Base-by-base conservation (phyloP, 1,140 invertebrate species). In the Formica selysi region DNA sequence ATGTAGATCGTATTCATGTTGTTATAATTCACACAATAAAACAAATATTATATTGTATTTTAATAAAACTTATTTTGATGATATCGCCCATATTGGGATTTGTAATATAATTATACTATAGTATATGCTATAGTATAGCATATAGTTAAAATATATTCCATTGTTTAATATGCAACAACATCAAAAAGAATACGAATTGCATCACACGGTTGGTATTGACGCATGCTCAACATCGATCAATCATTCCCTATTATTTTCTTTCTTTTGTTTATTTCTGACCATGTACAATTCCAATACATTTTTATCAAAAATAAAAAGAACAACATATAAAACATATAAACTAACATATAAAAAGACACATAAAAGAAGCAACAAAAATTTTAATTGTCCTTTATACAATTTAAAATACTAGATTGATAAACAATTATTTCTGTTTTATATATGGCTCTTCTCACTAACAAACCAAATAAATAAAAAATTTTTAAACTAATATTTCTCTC, bases 151-250 rank as follows among this genome's bases (percentile, higher is more conserved):
- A 32, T 44, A 13, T 68, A 51, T 51, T 26, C 16, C 16, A 44
- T 44, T 44, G 13, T 44, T 13, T 16, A 26, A 48, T 41, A 26
- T 13, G 13, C 48, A 51, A 51, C 48, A 26, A 44, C 38, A 68
- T 68, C 36, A 76, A 59, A 38, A 87, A 71, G 36, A 86, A 83
- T 79, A 54, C 70, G 76, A 87, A 68, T 81, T 76, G 87, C 71
- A 73, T 78, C 84, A 71, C 19, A 22, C 11, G 57, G 81, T 73
- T 57, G 62, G 68, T 74, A 88, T 36, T 61, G 48, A 78, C 51
- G 67, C 81, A 88, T 86, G 73, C 87, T 86, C 71, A 68, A 74
- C 61, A 78, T 76, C 88, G 80, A 86, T 83, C 86, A 61, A 89
- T 89, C 86, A 74, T 78, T 83, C 68, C 44, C 78, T 79, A 5